Base-by-base conservation (phyloP, 2,113 vertebrate species). In the Illadopsis cleaveri region DNA sequence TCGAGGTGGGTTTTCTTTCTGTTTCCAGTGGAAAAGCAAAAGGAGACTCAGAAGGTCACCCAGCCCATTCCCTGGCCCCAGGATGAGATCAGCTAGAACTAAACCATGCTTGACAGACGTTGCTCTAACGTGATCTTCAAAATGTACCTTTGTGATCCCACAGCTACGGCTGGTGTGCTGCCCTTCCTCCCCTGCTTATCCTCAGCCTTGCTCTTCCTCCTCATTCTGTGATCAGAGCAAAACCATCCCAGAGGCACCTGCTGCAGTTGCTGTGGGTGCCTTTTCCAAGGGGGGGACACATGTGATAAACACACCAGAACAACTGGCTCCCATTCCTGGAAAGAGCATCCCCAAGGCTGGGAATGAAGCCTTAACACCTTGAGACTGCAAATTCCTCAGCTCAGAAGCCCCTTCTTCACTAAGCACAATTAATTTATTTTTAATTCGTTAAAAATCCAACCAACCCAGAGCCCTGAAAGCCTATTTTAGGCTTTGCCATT, bases 1-100 rank as follows among this genome's bases (percentile, higher is more conserved):
- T 5, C n/a, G 68, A 37, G 51, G 37, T 71, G 56, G 4, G 10
- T 44, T 93, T 88, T 64, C 51, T 58, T 70, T 65, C 31, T 21
- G 15, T 35, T 89, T 47, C 21, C 38, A 70, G 35, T 27, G 50
- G 21, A 27, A 40, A 79, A 91, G 57, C 28, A 72, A 61, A 79
- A 64, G 70, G 82, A 79, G 47, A 35, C 54, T 56, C 51, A 37
- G 57, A 82, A 94, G 82, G 94, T 95, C 80, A 95, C 64, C 80
- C 25, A 86, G 45, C 38, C 68, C 72, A 40, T 62, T 24, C 27
- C 24, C 56, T 44, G 60, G 54, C 95, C 71, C 58, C 80, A 70
- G 56, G 93, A 72, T 0, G 1, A 64, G 64, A 78, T 47, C 86
- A 86, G 71, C 38, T 33, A 47, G 64, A 90, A 31, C 42, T 28